Evolutionary conservation across 2,113 vertebrate species (phyloP).

Genomic region (Seriola quinqueradiata): DNA sequence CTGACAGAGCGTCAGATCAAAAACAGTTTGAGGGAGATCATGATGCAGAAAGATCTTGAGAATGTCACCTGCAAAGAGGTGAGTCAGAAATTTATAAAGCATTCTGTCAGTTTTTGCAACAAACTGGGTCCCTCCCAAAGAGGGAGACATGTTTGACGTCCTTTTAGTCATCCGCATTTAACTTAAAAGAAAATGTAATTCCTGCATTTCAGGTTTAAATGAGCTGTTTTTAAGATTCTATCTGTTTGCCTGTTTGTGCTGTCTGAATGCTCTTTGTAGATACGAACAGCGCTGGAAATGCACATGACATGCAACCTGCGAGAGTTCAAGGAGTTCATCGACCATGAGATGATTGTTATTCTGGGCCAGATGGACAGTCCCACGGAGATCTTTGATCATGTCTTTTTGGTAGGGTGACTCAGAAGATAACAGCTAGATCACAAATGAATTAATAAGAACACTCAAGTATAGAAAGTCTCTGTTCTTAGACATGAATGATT

Average conservation of each 20-base stretch:
- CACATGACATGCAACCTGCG: constrained; percentile 98
- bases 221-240: background rate
- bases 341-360: constrained; percentile 99
- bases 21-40: constrained; percentile 94
- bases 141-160: too few relatives aligned
- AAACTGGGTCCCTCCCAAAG: background rate
- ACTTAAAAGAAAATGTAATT: background rate
- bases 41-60: constrained; percentile 99
- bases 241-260: background rate
- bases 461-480: background rate
- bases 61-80: constrained; percentile 99
- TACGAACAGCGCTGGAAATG: constrained; percentile 97
- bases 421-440: background rate
- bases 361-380: constrained; percentile 99
- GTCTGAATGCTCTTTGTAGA: constrained; percentile 81
- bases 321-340: constrained; percentile 98
- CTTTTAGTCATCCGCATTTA: too few relatives aligned
- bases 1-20: constrained; percentile 95
- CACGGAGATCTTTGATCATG: constrained; percentile 97
- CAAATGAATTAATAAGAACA: background rate
- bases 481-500: background rate
- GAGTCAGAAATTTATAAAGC: constrained; percentile 46
- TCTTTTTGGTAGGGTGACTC: constrained; percentile 91
- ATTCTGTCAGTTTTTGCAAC: background rate
- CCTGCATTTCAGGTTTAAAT: background rate